These are phyloP conservation scores for Oppia nitens DNA, from an alignment of 1,140 invertebrate genomes.

Conservation along the genomic window DNA sequence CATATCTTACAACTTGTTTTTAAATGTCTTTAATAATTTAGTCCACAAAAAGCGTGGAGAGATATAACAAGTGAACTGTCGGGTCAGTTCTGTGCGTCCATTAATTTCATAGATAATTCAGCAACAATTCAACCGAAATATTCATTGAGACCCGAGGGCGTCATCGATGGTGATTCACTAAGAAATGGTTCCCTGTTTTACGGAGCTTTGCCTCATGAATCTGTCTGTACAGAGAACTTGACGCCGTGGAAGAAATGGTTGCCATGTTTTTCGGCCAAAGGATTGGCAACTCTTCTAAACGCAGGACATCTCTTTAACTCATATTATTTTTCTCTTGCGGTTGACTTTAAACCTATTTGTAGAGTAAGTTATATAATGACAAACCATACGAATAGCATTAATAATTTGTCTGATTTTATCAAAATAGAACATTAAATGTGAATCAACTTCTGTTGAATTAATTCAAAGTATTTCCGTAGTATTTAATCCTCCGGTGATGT, in stretches of 20 bases:
- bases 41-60: slow-evolving; percentile 65
- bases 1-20: not conserved
- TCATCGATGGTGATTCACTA: slow-evolving; percentile 30
- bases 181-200: slow-evolving; percentile 47
- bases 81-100: slow-evolving; percentile 81
- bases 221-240: slow-evolving; percentile 94
- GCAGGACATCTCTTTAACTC: slow-evolving; percentile 79
- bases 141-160: slow-evolving; percentile 57
- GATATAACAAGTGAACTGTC: slow-evolving; percentile 72
- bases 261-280: slow-evolving; percentile 56
- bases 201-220: slow-evolving; percentile 75
- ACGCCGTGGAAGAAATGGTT: slow-evolving; percentile 94
- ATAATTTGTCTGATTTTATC: not conserved
- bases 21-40: slow-evolving; percentile 19
- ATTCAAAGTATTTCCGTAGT: slow-evolving; percentile 67
- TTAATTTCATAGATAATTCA: slow-evolving; percentile 83
- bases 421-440: slow-evolving; percentile 38
- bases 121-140: slow-evolving; percentile 68
- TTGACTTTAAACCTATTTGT: slow-evolving; percentile 68
- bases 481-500: slow-evolving; percentile 44
- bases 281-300: slow-evolving; percentile 70
- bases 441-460: slow-evolving; percentile 48
- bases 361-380: slow-evolving; percentile 30
- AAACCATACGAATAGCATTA: not conserved
- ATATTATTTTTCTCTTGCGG: slow-evolving; percentile 73